phyloP scores from a whole-genome alignment of 2,797 vertebrate genomes.

The Natrix natrix region DNA sequence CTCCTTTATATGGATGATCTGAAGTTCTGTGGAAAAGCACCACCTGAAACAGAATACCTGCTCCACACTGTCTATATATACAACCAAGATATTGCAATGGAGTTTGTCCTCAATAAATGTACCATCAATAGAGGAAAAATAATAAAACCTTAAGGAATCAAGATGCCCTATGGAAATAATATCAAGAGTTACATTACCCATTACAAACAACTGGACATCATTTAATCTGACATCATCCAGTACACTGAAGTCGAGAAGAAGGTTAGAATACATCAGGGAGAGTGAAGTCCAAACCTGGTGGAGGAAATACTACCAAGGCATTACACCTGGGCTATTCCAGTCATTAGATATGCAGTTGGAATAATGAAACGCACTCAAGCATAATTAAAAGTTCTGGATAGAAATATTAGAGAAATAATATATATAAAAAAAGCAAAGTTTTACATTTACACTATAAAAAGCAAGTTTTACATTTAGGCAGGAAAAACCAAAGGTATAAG shows the following conservation, averaged over 20 bases:
- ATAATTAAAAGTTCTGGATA: not conserved
- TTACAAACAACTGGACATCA: not conserved
- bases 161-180: not conserved
- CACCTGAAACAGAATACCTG: not conserved
- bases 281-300: not conserved
- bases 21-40: not conserved
- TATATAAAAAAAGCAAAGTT: too few relatives aligned
- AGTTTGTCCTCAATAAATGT: not conserved
- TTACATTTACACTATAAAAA: too few relatives aligned
- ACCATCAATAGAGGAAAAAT: not conserved
- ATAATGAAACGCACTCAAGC: not conserved
- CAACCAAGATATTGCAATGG: not conserved
- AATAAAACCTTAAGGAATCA: not conserved
- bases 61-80: not conserved
- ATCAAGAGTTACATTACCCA: not conserved
- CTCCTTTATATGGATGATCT: not conserved
- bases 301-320: not conserved
- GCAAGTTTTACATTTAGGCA: too few relatives aligned
- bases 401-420: not conserved
- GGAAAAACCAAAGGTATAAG: too few relatives aligned
- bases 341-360: not conserved
- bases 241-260: not conserved
- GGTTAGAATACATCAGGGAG: not conserved
- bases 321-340: too few relatives aligned
- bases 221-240: not conserved